A percentile compares a stretch with the other conserved stretches of the same genome.
phyloP scores from a whole-genome alignment of 30 jellyfish, hydroid and myxozoan species.

The Pseudorhiza aurosa region DNA sequence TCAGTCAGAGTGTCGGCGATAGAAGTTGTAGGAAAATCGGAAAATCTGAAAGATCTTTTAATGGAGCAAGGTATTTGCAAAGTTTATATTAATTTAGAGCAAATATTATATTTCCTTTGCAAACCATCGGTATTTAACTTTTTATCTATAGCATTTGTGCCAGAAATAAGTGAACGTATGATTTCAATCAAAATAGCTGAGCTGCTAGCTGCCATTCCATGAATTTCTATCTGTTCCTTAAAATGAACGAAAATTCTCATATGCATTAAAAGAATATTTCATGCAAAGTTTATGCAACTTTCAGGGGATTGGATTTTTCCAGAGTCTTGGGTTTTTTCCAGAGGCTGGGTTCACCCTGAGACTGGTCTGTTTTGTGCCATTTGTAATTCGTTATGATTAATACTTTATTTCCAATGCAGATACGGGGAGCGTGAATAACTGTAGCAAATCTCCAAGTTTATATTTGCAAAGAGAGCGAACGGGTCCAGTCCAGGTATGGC shows the following conservation, averaged over 20 bases:
- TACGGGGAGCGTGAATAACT: constrained; percentile 70
- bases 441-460: constrained; percentile 86
- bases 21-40: constrained; percentile 91
- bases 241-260: no score
- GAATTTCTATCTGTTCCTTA: no score
- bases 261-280: no score
- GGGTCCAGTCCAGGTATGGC: constrained; percentile 82
- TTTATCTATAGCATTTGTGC: no score
- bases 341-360: no score
- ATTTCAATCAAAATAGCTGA: no score
- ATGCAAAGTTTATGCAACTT: no score
- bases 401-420: constrained; percentile 19
- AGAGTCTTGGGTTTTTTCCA: no score
- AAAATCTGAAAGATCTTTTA: constrained; percentile 81
- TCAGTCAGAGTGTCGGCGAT: constrained; percentile 96
- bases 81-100: not conserved
- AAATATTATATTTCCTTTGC: not conserved
- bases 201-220: no score
- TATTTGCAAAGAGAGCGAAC: constrained; percentile 89
- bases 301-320: no score
- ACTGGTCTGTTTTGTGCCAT: not conserved
- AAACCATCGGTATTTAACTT: no score
- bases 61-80: constrained; percentile 75
- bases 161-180: no score
- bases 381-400: not conserved